Conservation (phyloP, 2,888 invertebrate species). For the Spicauda simplicius region DNA sequence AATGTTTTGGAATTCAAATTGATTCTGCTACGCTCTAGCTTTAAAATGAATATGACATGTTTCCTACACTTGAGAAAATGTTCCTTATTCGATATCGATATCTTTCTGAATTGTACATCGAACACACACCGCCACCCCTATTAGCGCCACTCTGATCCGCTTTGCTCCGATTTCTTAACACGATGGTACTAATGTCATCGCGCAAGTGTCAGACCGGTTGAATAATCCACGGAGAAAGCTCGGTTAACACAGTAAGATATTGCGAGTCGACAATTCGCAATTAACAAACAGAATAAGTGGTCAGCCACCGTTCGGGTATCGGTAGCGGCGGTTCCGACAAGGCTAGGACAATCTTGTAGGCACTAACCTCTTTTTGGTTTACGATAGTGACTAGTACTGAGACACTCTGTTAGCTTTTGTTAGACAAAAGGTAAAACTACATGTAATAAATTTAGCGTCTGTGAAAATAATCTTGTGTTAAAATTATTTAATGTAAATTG, state of each 20-base stretch:
- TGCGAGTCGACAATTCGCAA: constrained; percentile 40
- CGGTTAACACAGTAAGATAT: constrained; percentile 39
- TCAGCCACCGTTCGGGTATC: constrained; percentile 32
- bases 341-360: constrained; percentile 15
- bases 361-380: neutral
- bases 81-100: neutral
- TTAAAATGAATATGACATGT: no score
- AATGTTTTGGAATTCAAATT: no score
- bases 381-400: neutral
- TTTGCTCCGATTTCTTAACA: constrained; percentile 46
- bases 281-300: constrained; percentile 35
- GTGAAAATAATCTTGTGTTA: no score
- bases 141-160: constrained; percentile 11
- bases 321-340: constrained; percentile 20
- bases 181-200: constrained; percentile 47
- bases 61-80: no score
- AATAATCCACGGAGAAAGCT: constrained; percentile 46
- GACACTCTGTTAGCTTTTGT: neutral
- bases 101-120: neutral
- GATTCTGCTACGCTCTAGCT: no score
- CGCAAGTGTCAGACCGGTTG: constrained; percentile 46
- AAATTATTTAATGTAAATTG: no score
- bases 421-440: no score
- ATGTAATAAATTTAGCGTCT: no score
- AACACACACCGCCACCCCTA: neutral